Evolutionary conservation across 2,797 vertebrate species (phyloP), one percentile per base, ranked within the genome.

Genomic region (Pangasius larnaudii): DNA sequence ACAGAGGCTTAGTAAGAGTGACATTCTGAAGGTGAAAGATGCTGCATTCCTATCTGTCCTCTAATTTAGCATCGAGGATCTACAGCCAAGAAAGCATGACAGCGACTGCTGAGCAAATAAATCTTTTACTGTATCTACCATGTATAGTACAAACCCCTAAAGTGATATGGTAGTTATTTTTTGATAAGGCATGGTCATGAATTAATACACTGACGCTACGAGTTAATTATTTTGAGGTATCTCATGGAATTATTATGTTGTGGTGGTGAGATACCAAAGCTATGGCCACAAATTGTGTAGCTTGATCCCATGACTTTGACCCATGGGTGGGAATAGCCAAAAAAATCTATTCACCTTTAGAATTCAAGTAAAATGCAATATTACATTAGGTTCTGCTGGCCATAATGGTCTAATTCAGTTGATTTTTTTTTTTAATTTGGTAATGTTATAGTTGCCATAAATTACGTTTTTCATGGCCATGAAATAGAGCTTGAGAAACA

Each of bases 21-120:
- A 84, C 42, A 78, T 72, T 33, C 58, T 84, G 16, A 84, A n/a
- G 46, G 61, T 63, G 19, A 53, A 39, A 77, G 7, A 88, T 5
- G 9, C 9, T 7, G 33, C 53, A 74, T 33, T 74, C 36, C 13
- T 36, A 39, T 65, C 69, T 36, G 18, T 87, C 80, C 77, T 19
- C 36, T 84, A 69, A 84, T 53, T 84, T n/a, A 77, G 67, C 42
- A 36, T 36, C 27, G 24, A 84, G 61, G 33, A 79, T 33, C 49
- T 78, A 59, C 53, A 27, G 63, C 8, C 74, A 85, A 69, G 61
- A 10, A 75, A 49, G 9, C 24, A 46, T 46, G 80, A 82, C 36
- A 27, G 42, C 14, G 46, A 42, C 49, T 69, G 33, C 33, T 78
- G 42, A 65, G 30, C 51, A 78, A 88, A 78, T 42, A 75, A 53